Percentiles rank a stretch among this genome's conserved stretches.
These are phyloP conservation scores for Daptonema setosum DNA, from an alignment of 2,888 invertebrate species.

Conservation along the genomic window DNA sequence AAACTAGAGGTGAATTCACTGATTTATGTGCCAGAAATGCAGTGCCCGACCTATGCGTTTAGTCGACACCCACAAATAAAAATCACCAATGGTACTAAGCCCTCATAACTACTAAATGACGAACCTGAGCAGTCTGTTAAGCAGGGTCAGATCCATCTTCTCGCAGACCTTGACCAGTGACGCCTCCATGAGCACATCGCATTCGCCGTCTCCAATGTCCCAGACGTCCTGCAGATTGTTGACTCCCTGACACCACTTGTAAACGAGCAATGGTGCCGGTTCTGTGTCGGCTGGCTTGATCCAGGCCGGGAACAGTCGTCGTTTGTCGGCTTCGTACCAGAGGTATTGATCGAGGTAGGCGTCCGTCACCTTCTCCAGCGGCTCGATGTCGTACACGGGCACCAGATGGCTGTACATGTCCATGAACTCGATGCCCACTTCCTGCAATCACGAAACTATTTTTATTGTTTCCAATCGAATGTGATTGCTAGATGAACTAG, in stretches of 20 bases:
- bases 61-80: too few relatives aligned
- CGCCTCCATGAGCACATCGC: conserved; percentile 87
- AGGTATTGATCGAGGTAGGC: conserved; percentile 97
- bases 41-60: too few relatives aligned
- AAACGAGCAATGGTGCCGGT: conserved; percentile 54
- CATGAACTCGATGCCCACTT: conserved; percentile 98
- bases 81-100: too few relatives aligned
- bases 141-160: conserved; percentile 90
- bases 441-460: conserved; percentile 9
- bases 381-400: conserved; percentile 97
- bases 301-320: conserved; percentile 89
- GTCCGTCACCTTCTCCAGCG: conserved; percentile 95
- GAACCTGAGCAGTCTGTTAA: conserved; percentile 67
- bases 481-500: not conserved
- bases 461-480: not conserved
- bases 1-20: too few relatives aligned
- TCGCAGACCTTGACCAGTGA: conserved; percentile 93
- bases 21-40: too few relatives aligned
- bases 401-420: conserved; percentile 94
- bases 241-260: conserved; percentile 56
- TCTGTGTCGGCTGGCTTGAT: conserved; percentile 96
- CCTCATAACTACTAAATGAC: too few relatives aligned
- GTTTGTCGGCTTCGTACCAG: conserved; percentile 91
- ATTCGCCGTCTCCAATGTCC: conserved; percentile 95
- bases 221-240: conserved; percentile 59